Percentiles rank a stretch among this genome's conserved stretches.
phyloP scores from a whole-genome alignment of 2,797 vertebrate genomes.

The Prionace glauca region DNA sequence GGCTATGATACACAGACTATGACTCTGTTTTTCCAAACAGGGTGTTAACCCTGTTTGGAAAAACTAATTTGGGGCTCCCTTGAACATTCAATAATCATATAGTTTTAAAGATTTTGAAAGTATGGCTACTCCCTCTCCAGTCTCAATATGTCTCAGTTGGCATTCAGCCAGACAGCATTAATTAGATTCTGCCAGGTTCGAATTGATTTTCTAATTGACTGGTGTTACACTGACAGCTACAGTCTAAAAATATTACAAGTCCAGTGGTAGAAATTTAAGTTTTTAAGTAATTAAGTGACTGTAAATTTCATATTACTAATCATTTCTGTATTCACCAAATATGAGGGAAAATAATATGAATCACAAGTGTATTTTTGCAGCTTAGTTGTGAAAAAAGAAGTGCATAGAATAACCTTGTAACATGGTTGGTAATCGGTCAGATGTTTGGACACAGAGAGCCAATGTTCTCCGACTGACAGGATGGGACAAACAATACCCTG shows the following conservation, averaged over 20 bases:
- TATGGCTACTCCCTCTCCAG: background rate
- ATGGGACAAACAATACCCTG: background rate
- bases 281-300: background rate
- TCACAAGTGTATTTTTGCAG: background rate
- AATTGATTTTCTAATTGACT: background rate
- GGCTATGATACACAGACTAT: background rate
- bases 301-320: background rate
- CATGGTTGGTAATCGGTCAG: background rate
- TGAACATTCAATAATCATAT: background rate
- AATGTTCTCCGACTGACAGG: background rate
- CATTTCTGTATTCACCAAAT: background rate
- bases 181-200: background rate
- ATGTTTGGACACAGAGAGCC: background rate
- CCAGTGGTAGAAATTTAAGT: background rate
- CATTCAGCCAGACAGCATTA: background rate
- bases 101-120: background rate
- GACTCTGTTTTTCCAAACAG: too few species aligned
- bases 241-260: background rate
- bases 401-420: background rate
- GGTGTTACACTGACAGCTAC: background rate
- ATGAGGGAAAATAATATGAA: background rate
- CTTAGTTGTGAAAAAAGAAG: background rate
- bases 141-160: background rate
- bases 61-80: background rate
- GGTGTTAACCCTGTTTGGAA: background rate